Evolutionary conservation across 2,113 vertebrate species (phyloP).

Genomic region (Entomyzon cyanotis): DNA sequence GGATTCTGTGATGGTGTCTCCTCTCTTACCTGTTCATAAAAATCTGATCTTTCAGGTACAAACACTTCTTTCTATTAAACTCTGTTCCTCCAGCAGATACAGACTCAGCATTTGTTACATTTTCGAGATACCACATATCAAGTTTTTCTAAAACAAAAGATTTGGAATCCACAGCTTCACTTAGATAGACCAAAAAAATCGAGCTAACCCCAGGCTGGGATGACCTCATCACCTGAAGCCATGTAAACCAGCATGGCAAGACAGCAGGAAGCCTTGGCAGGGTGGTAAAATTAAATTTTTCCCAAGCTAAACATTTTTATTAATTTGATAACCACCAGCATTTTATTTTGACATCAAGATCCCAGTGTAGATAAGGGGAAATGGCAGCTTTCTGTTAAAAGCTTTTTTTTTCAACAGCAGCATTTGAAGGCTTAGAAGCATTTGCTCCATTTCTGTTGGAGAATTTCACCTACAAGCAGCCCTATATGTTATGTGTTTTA

Average conservation of each 20-base stretch:
- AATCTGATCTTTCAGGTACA: neutral
- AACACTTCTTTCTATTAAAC: neutral
- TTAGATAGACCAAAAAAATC: neutral
- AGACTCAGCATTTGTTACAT: neutral
- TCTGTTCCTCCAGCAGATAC: neutral
- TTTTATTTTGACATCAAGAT: conserved; percentile 5
- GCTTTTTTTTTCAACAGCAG: neutral
- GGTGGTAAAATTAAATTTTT: conserved; percentile 9
- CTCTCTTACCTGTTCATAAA: neutral
- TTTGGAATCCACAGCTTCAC: neutral
- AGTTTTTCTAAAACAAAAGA: neutral
- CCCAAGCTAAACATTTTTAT: conserved; percentile 34
- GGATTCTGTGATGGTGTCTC: neutral
- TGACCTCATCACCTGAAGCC: neutral
- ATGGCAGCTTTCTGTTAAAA: neutral
- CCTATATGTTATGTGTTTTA: conserved; percentile 70
- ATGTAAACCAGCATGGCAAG: neutral
- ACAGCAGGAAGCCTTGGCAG: conserved; percentile 4
- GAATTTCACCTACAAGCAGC: conserved; percentile 68
- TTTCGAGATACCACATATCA: neutral
- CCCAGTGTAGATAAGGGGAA: neutral
- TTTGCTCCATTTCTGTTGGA: conserved; percentile 34
- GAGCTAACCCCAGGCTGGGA: neutral
- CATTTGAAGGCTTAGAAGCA: conserved; percentile 16
- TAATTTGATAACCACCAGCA: conserved; percentile 41